A percentile compares a stretch with the other conserved stretches of the same genome.
phyloP scores from a whole-genome alignment of 2,797 vertebrate genomes.

The Hirundo rustica region DNA sequence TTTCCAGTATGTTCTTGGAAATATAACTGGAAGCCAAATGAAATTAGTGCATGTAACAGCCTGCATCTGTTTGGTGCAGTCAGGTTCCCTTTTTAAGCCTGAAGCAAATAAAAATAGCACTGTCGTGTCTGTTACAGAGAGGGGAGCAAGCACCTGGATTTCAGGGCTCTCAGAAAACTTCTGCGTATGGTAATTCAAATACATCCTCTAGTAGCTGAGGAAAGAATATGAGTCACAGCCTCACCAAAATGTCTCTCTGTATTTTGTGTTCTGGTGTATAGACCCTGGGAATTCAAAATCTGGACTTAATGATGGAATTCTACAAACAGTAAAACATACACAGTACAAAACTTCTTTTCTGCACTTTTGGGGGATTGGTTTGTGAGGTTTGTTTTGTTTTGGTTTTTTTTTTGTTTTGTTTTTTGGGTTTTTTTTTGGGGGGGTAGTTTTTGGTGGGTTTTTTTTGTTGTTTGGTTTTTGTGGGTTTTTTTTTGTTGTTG shows the following conservation, averaged over 20 bases:
- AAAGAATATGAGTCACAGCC: neutral
- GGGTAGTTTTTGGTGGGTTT: too few species aligned
- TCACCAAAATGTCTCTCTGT: neutral
- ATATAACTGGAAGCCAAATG: neutral
- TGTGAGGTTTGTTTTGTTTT: too few species aligned
- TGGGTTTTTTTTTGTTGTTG: fast-evolving
- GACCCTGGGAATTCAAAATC: neutral
- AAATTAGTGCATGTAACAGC: neutral
- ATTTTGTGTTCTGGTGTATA: neutral
- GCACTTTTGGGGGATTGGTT: fast-evolving
- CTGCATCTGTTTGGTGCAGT: neutral
- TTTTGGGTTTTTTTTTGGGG: too few species aligned
- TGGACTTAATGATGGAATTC: neutral
- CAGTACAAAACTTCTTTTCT: neutral
- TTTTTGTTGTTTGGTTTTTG: fast-evolving
- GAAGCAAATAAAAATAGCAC: neutral
- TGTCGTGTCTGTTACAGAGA: neutral
- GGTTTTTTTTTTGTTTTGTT: too few species aligned
- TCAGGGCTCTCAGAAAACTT: neutral
- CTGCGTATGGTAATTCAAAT: neutral
- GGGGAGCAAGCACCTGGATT: neutral
- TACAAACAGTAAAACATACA: neutral
- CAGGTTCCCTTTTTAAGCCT: neutral
- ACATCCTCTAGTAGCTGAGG: neutral
- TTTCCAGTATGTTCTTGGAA: neutral